Percentiles rank a stretch among this genome's conserved stretches.
Conservation (phyloP, 2,888 invertebrate species). For the Steinernema scapterisci region DNA sequence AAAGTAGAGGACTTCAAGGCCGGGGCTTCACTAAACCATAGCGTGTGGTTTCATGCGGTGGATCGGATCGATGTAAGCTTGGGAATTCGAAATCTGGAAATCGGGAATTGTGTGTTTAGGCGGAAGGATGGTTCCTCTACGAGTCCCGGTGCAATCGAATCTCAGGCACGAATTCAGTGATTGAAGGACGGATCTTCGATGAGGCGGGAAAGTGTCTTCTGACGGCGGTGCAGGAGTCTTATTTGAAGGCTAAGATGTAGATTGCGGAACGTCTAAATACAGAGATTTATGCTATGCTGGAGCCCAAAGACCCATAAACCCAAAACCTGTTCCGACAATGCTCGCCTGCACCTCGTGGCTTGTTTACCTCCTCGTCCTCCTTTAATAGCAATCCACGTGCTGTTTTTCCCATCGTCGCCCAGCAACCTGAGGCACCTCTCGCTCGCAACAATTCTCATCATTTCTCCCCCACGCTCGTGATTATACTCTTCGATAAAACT, state of each 20-base stretch:
- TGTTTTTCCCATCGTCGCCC: too few relatives aligned
- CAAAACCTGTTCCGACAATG: too few relatives aligned
- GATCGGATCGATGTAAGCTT: not conserved
- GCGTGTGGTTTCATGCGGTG: not conserved
- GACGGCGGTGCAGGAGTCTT: not conserved
- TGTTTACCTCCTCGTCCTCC: too few relatives aligned
- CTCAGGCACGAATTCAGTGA: not conserved
- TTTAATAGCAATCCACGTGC: too few relatives aligned
- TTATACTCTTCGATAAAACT: too few relatives aligned
- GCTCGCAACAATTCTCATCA: too few relatives aligned
- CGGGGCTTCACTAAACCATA: not conserved
- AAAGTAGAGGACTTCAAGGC: not conserved
- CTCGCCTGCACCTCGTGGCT: too few relatives aligned
- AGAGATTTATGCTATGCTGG: too few relatives aligned
- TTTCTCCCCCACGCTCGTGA: too few relatives aligned
- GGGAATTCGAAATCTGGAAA: not conserved
- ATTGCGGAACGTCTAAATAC: too few relatives aligned
- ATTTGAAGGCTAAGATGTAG: not conserved
- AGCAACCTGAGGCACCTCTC: too few relatives aligned
- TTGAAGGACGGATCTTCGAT: slow-evolving; percentile 17
- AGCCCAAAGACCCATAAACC: too few relatives aligned
- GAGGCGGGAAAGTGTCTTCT: not conserved
- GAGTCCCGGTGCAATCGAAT: not conserved
- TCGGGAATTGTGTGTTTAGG: not conserved
- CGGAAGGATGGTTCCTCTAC: slow-evolving; percentile 23